These are phyloP conservation scores for Polydesmus complanatus DNA, from an alignment of 2,888 invertebrate genomes.

Conservation along the genomic window DNA sequence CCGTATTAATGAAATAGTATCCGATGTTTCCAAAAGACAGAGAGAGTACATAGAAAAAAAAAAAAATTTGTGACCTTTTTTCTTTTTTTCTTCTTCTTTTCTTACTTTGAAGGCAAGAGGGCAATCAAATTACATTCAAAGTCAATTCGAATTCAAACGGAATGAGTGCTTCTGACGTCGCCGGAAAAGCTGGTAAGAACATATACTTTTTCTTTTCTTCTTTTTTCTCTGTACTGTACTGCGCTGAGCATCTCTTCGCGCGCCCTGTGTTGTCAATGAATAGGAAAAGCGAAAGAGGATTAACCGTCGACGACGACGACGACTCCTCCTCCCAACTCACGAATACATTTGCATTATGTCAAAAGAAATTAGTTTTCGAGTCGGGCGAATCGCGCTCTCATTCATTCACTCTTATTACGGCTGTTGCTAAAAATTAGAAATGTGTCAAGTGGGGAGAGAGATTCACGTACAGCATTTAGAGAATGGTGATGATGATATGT, in stretches of 20 bases:
- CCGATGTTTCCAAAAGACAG: too few relatives aligned
- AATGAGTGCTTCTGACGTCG: slow-evolving; percentile 52
- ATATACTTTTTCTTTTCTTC: background rate
- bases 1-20: background rate
- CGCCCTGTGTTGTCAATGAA: too few relatives aligned
- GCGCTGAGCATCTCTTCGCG: too few relatives aligned
- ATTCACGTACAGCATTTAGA: too few relatives aligned
- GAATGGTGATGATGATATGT: too few relatives aligned
- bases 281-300: background rate
- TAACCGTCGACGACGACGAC: background rate
- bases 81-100: too few relatives aligned
- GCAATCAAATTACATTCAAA: slow-evolving; percentile 62
- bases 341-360: background rate
- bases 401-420: background rate
- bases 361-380: background rate
- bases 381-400: background rate
- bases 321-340: too few relatives aligned
- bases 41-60: too few relatives aligned
- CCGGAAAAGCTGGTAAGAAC: slow-evolving; percentile 46
- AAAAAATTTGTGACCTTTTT: too few relatives aligned
- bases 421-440: too few relatives aligned
- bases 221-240: background rate
- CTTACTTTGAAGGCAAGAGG: slow-evolving; percentile 47
- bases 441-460: too few relatives aligned
- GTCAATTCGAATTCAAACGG: slow-evolving; percentile 50